Evolutionary conservation across 2,113 vertebrate species (phyloP), one percentile per base, ranked within the genome.

Genomic region (Regulus satrapa): DNA sequence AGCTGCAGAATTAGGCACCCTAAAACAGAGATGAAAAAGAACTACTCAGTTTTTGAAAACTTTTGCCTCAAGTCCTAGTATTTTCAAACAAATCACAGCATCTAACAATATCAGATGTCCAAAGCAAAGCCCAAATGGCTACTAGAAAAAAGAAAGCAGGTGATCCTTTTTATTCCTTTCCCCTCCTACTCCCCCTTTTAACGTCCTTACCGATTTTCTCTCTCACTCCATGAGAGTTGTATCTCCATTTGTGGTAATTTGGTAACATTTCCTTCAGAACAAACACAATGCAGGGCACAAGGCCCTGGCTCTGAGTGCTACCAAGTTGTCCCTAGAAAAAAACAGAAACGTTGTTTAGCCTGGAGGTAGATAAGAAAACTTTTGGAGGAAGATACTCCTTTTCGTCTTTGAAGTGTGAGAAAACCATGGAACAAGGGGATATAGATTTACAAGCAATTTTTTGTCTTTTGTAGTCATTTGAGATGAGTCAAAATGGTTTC

Each of bases 221-320:
- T 90, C 99, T 98, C 86, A 99, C 98, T 25, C 99, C 99, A 2
- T 99, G 98, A 46, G 98, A 98, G 96, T 99, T 99, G 66, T 99
- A 99, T 63, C 99, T 99, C 99, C 99, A 99, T 94, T 99, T 99
- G 93, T 99, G 99, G 87, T 99, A 99, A 4, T 99, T 99, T 29
- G 99, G 99, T 83, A 99, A 98, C 99, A 99, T 99, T 97, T 99
- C 99, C 96, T 99, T 99, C 40, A 99, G 95, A 69, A 99, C 99
- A 87, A 99, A 99, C 88, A 99, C 98, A 36, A 99, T 98, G 82
- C 99, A 99, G 18, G 99, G 99, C 85, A 99, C 98, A 43, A 99
- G 97, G 10, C 99, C 99, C 96, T 98, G 99, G 97, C 98, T 99
- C 96, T 99, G 99, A 51, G 99, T 99, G 96, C 98, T 99, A 75